Evolutionary conservation across 2,888 invertebrate species (phyloP).

Genomic region (Acanthosepion esculentum): DNA sequence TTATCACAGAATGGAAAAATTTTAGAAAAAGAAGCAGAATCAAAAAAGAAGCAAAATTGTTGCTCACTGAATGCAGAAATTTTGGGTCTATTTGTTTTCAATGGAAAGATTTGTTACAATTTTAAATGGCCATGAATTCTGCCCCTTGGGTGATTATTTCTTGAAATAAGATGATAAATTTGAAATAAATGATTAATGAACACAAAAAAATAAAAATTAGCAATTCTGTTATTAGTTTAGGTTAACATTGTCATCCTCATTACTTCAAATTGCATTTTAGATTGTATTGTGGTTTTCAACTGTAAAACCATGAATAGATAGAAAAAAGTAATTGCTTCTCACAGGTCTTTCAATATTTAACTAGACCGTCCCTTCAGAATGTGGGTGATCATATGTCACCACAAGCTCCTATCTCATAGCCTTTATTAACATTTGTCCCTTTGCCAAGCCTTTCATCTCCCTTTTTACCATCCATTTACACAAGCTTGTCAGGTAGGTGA

Average conservation of each 20-base stretch:
- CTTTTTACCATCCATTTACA: too few species aligned
- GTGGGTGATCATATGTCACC: too few species aligned
- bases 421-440: too few species aligned
- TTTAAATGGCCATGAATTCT: constrained; percentile 33
- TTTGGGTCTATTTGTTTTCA: neutral
- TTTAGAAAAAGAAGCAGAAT: neutral
- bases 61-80: neutral
- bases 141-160: neutral
- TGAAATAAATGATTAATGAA: neutral
- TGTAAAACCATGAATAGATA: neutral
- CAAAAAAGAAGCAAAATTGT: neutral
- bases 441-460: too few species aligned
- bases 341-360: neutral
- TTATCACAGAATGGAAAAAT: neutral
- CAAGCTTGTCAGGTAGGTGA: too few species aligned
- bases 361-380: neutral
- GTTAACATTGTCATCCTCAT: neutral
- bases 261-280: neutral
- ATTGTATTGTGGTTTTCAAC: neutral
- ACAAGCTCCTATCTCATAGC: too few species aligned
- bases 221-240: neutral
- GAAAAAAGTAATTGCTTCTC: neutral
- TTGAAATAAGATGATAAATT: neutral
- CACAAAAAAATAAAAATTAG: neutral
- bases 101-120: constrained; percentile 20